These are phyloP conservation scores for Chrysolina haemoptera DNA, from an alignment of 2,888 invertebrate genomes.

Conservation along the genomic window DNA sequence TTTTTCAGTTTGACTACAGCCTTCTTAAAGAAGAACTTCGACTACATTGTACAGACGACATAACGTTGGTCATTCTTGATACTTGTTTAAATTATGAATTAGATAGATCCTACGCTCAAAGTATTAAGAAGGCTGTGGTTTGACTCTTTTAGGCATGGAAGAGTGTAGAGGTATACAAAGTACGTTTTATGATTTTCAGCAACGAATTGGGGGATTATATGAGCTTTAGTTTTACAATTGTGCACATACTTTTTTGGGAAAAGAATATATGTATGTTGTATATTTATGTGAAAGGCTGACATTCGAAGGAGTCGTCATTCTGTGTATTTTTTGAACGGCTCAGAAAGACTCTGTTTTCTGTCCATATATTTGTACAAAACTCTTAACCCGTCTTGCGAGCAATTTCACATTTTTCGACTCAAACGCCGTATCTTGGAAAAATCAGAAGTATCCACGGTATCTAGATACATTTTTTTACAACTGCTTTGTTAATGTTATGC, in stretches of 20 bases:
- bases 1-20: no score
- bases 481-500: not conserved
- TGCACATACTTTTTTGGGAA: not conserved
- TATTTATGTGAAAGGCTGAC: not conserved
- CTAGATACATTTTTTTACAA: not conserved
- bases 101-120: no score
- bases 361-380: not conserved
- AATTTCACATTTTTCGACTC: not conserved
- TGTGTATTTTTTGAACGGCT: not conserved
- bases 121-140: no score
- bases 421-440: not conserved
- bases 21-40: no score
- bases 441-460: not conserved
- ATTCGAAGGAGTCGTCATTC: not conserved
- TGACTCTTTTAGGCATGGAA: no score
- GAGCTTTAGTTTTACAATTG: not conserved
- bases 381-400: not conserved
- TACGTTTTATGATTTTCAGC: not conserved
- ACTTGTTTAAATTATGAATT: no score
- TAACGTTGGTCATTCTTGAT: no score
- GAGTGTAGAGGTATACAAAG: not conserved
- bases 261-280: not conserved
- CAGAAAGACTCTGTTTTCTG: not conserved
- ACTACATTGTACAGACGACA: no score
- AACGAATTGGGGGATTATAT: conserved; percentile 4